Conservation (phyloP, 2,113 vertebrate species). For the Amphiprion ocellaris region DNA sequence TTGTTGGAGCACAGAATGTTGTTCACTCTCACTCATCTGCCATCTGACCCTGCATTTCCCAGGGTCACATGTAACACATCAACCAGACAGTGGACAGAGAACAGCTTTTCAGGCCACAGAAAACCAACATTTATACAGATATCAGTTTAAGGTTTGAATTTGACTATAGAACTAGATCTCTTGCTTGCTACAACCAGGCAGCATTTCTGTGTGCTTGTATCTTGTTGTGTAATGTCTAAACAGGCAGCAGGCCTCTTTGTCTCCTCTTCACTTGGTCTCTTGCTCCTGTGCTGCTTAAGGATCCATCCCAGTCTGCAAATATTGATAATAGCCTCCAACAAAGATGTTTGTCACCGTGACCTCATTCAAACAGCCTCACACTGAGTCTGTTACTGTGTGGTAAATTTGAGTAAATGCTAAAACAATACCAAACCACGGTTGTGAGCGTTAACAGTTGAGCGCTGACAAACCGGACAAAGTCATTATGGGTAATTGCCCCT, state of each 20-base stretch:
- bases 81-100: neutral
- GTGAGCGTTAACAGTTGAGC: neutral
- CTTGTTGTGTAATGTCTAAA: slow-evolving; percentile 30
- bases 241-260: slow-evolving; percentile 33
- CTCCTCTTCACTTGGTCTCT: neutral
- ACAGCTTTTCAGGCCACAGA: neutral
- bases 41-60: neutral
- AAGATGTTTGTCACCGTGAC: neutral
- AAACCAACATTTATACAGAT: no score
- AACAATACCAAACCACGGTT: neutral
- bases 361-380: neutral
- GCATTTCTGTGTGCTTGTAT: neutral
- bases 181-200: neutral
- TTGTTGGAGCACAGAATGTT: neutral
- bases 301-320: slow-evolving; percentile 49
- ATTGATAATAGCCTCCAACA: slow-evolving; percentile 6
- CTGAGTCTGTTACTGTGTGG: neutral
- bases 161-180: neutral
- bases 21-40: slow-evolving; percentile 14
- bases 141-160: neutral
- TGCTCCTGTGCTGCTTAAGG: slow-evolving; percentile 7
- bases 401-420: neutral
- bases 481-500: slow-evolving; percentile 36
- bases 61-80: neutral
- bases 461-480: slow-evolving; percentile 2